Percentiles rank a stretch among this genome's conserved stretches.
These are phyloP conservation scores for Paracanthobrama guichenoti DNA, from an alignment of 2,113 vertebrate species.

Conservation along the genomic window DNA sequence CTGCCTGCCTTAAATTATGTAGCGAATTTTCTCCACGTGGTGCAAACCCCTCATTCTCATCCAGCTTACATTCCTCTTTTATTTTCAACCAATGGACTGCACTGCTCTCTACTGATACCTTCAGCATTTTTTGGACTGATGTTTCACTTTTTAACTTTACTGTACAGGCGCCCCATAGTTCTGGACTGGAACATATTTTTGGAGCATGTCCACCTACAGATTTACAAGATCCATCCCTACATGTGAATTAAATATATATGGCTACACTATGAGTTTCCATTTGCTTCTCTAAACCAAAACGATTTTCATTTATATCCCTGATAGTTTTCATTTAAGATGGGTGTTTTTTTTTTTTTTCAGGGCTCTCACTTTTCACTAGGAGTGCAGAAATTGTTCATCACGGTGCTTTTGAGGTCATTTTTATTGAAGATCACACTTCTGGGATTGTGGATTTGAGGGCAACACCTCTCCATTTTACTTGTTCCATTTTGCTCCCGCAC, in stretches of 20 bases:
- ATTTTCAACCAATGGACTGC: constrained; percentile 22
- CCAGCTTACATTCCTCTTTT: constrained; percentile 30
- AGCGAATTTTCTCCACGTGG: constrained; percentile 13
- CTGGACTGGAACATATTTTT: not conserved
- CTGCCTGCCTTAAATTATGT: constrained; percentile 20
- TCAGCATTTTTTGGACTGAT: not conserved
- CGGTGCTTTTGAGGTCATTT: not conserved
- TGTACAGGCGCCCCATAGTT: not conserved
- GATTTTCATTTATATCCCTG: constrained; percentile 5
- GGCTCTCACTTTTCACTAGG: constrained; percentile 32
- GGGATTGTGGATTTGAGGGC: constrained; percentile 38
- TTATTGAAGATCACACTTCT: constrained; percentile 28
- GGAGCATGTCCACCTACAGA: not conserved
- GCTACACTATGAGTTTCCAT: not conserved
- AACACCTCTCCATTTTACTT: constrained; percentile 62
- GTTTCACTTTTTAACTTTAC: not conserved
- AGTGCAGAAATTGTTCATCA: constrained; percentile 40
- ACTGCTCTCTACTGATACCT: constrained; percentile 36
- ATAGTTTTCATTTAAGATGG: constrained; percentile 17
- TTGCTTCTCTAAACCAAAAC: not conserved
- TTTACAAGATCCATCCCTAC: not conserved
- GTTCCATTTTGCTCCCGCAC: constrained; percentile 59
- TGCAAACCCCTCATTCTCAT: constrained; percentile 3
- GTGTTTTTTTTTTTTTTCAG: not conserved
- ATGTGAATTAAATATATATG: not conserved